phyloP scores from a whole-genome alignment of 2,797 vertebrate species.

The Sebastes steindachneri region DNA sequence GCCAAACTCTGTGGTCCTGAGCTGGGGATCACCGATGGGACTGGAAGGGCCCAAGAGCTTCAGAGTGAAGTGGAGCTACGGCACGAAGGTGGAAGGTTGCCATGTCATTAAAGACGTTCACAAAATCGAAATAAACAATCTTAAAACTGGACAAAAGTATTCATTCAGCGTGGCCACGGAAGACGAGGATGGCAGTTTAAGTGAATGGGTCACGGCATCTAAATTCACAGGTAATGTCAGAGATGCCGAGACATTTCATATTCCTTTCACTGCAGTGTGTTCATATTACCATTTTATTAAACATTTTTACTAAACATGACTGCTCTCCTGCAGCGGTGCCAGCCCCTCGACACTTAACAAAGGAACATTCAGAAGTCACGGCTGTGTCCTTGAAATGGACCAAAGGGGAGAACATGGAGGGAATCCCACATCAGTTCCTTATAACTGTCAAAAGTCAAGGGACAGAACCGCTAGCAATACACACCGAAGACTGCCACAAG shows the following conservation, averaged over 20 bases:
- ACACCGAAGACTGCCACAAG: constrained; percentile 6
- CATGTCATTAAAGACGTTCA: background rate
- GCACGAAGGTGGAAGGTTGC: fast-evolving
- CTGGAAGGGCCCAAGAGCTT: background rate
- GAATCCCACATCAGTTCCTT: constrained; percentile 23
- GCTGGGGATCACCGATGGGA: background rate
- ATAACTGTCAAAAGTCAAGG: constrained; percentile 1
- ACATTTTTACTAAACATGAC: background rate
- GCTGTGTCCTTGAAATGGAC: constrained; percentile 27
- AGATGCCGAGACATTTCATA: background rate
- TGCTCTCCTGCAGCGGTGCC: constrained; percentile 12
- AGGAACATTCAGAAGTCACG: background rate
- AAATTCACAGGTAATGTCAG: constrained; percentile 22
- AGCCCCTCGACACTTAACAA: constrained; percentile 4
- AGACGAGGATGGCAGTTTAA: constrained; percentile 17
- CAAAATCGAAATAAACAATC: constrained; percentile 28
- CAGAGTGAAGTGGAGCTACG: constrained; percentile 13
- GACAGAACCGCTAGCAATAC: background rate
- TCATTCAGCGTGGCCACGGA: constrained; percentile 33
- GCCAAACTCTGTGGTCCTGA: background rate
- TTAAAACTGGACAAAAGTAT: constrained; percentile 25
- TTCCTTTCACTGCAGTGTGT: background rate
- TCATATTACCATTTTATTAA: background rate
- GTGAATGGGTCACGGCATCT: background rate
- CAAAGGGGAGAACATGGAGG: constrained; percentile 29